These are phyloP conservation scores for Anneissia japonica DNA, from an alignment of 35 echinoderm and acorn worm species.

Conservation along the genomic window DNA sequence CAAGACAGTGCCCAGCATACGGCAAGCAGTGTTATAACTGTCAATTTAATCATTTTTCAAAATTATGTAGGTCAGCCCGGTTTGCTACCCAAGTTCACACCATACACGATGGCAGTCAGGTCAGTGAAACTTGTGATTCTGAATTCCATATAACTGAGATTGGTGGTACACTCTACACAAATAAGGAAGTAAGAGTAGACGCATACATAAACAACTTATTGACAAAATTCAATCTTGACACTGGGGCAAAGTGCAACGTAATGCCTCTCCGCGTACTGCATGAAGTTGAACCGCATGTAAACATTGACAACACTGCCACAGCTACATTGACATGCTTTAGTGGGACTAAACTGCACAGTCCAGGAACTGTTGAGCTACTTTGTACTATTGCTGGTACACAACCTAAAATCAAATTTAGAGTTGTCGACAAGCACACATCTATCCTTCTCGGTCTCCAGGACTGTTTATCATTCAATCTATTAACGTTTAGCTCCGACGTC, in stretches of 20 bases:
- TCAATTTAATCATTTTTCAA: constrained; percentile 24
- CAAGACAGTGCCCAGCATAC: constrained; percentile 7
- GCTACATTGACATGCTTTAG: constrained; percentile 1
- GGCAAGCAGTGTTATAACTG: constrained; percentile 35
- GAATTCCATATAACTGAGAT: not conserved
- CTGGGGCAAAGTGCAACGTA: constrained; percentile 31
- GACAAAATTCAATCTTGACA: constrained; percentile 11
- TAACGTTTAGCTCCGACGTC: constrained; percentile 4
- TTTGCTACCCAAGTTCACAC: not conserved
- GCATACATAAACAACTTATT: not conserved
- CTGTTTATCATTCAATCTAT: not conserved
- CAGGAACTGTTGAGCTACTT: not conserved
- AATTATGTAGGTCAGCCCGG: not conserved
- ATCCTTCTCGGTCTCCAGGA: constrained; percentile 7
- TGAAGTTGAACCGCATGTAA: not conserved
- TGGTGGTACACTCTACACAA: not conserved
- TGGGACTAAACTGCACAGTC: not conserved
- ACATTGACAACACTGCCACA: not conserved
- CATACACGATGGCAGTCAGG: not conserved
- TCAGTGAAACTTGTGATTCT: not conserved
- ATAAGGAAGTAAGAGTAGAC: not conserved
- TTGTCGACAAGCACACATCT: constrained; percentile 3
- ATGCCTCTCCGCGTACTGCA: not conserved
- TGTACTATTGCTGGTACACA: not conserved
- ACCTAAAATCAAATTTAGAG: not conserved